These are phyloP conservation scores for Diphyllodes magnificus DNA, from an alignment of 2,113 vertebrate genomes.

Conservation along the genomic window DNA sequence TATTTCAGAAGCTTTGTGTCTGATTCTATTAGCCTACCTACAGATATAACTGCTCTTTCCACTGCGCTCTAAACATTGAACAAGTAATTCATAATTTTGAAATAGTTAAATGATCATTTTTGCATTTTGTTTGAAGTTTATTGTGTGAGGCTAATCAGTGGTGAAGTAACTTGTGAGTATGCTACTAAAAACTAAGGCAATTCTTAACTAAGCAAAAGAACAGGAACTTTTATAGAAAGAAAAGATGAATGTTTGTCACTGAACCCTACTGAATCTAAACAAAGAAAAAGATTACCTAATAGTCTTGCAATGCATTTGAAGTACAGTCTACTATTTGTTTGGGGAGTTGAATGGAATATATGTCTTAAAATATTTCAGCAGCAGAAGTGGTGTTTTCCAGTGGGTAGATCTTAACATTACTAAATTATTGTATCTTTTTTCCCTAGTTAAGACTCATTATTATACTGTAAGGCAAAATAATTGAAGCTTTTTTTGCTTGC, in stretches of 20 bases:
- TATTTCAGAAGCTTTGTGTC: conserved; percentile 67
- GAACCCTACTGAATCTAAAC: conserved; percentile 81
- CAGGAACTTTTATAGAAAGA: conserved; percentile 62
- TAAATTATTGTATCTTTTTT: conserved; percentile 63
- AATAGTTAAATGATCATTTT: conserved; percentile 39
- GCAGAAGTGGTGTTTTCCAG: conserved; percentile 69
- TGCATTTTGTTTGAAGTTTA: conserved; percentile 35
- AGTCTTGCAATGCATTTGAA: conserved; percentile 87
- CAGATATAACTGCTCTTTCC: conserved; percentile 56
- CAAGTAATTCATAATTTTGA: conserved; percentile 59
- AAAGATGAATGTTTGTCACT: conserved; percentile 82
- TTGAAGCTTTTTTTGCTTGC: conserved; percentile 60
- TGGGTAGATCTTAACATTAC: conserved; percentile 70
- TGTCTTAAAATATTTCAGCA: conserved; percentile 75
- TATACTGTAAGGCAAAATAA: conserved; percentile 60
- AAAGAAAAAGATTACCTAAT: conserved; percentile 85
- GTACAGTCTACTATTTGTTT: conserved; percentile 84
- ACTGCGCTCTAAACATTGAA: conserved; percentile 29
- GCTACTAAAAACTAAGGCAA: not conserved
- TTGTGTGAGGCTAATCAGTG: conserved; percentile 26
- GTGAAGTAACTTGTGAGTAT: conserved; percentile 3
- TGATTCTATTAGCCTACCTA: conserved; percentile 67
- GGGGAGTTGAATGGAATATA: conserved; percentile 74
- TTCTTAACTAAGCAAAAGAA: conserved; percentile 50
- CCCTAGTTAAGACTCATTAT: conserved; percentile 37